Base-by-base conservation (phyloP, 1,140 invertebrate genomes). In the Drosophila ogumai region DNA sequence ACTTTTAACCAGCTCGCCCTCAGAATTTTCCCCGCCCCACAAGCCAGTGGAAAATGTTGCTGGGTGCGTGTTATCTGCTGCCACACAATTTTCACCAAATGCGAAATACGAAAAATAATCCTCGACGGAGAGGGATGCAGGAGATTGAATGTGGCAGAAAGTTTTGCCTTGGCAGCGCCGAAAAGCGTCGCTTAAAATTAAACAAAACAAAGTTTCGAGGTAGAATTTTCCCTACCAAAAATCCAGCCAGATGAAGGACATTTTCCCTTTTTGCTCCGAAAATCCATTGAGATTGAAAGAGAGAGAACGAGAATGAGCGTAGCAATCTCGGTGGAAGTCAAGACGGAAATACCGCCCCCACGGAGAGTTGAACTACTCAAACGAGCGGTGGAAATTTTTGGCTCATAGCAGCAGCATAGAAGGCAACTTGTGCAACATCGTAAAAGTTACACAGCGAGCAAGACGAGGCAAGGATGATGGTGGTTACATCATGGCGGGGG, bases 151-250 rank as follows among this genome's bases (percentile, higher is more conserved):
- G 67, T 58, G 57, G 64, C 47, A 49, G 59, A 77, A 77, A 79
- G 50, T 77, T 79, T 38, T 78, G 76, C 66, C 46, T 60, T 19
- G 60, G 34, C 44, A 63, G 36, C 40, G 38, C 13, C 28, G 54
- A 77, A 79, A 78, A 65, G 41, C 67, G 75, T 79, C 76, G 76
- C 75, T 73, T 79, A 79, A 79, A 79, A 79, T 79, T 79, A 79
- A 79, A 79, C 67, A 73, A 79, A 79, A 65, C 76, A 79, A 78
- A 78, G 56, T 78, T 78, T 44, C 49, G 65, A 68, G 74, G 41
- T 68, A 52, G 56, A 56, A 38, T 55, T 67, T 67, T 41, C 41
- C 55, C 32, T 19, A 15, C 44, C 52, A 36, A 75, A 75, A 75
- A 64, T 44, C 4, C 34, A 36, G 65, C 68, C 52, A 72, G 68